Conservation (phyloP, 2,888 invertebrate genomes). For the Dolichomitus sp. region DNA sequence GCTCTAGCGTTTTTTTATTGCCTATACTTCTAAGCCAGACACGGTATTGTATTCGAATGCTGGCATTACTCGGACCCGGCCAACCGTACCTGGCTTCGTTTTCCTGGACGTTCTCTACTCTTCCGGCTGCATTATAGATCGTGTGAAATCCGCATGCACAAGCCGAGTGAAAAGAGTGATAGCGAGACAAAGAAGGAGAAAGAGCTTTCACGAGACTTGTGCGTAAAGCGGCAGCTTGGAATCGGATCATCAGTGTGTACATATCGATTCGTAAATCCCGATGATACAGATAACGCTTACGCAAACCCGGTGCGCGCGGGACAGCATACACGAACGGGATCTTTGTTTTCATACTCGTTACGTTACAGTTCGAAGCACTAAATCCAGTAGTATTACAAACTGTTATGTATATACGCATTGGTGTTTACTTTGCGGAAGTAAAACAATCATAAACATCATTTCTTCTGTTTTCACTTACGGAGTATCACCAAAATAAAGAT, state of each 20-base stretch:
- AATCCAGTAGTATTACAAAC: background rate
- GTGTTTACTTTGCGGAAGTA: background rate
- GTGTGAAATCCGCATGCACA: conserved; percentile 76
- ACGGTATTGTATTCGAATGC: conserved; percentile 2
- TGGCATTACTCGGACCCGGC: background rate
- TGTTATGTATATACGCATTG: background rate
- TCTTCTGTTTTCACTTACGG: background rate
- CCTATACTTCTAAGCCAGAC: conserved; percentile 1
- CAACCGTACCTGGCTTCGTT: conserved; percentile 14
- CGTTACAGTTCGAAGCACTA: background rate
- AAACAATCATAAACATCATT: background rate
- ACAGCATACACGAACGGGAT: background rate
- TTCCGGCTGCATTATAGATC: conserved; percentile 77
- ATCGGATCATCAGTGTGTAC: conserved; percentile 65
- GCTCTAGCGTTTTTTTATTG: conserved; percentile 22
- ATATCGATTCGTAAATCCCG: conserved; percentile 74
- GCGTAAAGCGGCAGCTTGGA: conserved; percentile 70
- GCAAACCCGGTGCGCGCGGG: conserved; percentile 64
- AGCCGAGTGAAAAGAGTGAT: conserved; percentile 67
- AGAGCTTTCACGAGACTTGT: conserved; percentile 27
- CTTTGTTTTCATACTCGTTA: background rate
- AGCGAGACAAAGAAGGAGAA: conserved; percentile 53
- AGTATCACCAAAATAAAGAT: too few relatives aligned
- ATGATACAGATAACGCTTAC: conserved; percentile 69
- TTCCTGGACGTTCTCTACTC: conserved; percentile 13